These are phyloP conservation scores for Dastarcus helophoroides DNA, from an alignment of 2,888 invertebrate species.

Conservation along the genomic window DNA sequence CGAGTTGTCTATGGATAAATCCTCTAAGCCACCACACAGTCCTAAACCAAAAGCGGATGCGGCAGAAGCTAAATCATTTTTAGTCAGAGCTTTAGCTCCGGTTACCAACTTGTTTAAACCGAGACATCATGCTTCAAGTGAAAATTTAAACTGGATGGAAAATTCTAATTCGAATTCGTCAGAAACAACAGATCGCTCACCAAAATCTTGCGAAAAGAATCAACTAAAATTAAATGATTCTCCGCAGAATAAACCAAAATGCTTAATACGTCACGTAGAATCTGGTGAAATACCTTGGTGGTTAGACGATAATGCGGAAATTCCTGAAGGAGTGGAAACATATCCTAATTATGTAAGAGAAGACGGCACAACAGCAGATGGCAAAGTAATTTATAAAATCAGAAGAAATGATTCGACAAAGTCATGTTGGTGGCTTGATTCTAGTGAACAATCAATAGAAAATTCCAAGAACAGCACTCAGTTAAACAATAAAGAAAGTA, in stretches of 20 bases:
- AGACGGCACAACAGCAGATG: constrained; percentile 20
- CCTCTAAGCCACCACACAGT: constrained; percentile 42
- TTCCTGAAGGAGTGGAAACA: constrained; percentile 51
- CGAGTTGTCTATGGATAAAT: constrained; percentile 41
- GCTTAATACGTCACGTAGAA: constrained; percentile 17
- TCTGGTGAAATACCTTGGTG: constrained; percentile 58
- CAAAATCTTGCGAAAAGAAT: not conserved
- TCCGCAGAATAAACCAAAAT: constrained; percentile 1
- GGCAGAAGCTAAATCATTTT: constrained; percentile 55
- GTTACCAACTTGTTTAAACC: constrained; percentile 62
- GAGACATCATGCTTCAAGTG: constrained; percentile 32
- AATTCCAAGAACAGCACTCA: no score
- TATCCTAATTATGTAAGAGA: constrained; percentile 22
- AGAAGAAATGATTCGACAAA: constrained; percentile 11
- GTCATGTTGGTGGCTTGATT: constrained; percentile 40
- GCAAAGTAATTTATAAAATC: constrained; percentile 14
- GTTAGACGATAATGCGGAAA: constrained; percentile 55
- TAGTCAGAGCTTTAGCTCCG: constrained; percentile 62
- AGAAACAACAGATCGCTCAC: constrained; percentile 5
- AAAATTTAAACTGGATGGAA: constrained; percentile 36
- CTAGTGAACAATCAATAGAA: constrained; percentile 34
- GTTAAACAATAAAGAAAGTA: not conserved
- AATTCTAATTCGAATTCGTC: constrained; percentile 8
- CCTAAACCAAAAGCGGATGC: constrained; percentile 37
- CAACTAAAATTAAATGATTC: no score